Percentiles rank a stretch among this genome's conserved stretches.
These are phyloP conservation scores for Chrosomus eos DNA, from an alignment of 2,797 vertebrate genomes.

Conservation along the genomic window DNA sequence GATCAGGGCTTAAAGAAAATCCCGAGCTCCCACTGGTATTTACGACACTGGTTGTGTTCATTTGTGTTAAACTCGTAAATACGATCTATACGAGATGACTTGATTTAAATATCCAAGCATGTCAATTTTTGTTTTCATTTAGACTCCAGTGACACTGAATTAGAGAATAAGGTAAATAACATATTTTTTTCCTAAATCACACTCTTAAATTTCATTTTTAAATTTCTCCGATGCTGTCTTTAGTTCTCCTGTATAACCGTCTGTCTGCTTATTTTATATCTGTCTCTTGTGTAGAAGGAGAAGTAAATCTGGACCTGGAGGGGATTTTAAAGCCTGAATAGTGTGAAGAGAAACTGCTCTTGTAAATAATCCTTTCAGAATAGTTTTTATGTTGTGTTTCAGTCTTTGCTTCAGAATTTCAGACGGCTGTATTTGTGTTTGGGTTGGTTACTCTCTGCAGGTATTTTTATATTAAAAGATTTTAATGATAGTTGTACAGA, in stretches of 20 bases:
- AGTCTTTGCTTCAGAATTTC: neutral
- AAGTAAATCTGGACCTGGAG: neutral
- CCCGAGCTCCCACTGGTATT: too few relatives aligned
- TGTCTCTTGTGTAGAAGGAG: neutral
- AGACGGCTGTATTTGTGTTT: neutral
- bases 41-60: too few relatives aligned
- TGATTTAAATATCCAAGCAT: neutral
- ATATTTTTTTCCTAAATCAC: neutral
- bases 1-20: too few relatives aligned
- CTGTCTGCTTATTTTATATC: neutral
- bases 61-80: too few relatives aligned
- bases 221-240: neutral
- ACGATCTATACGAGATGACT: too few relatives aligned
- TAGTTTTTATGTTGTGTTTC: neutral
- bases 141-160: slow-evolving; percentile 62
- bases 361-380: neutral
- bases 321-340: neutral
- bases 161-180: slow-evolving; percentile 66
- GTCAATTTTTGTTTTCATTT: neutral
- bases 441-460: neutral
- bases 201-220: neutral
- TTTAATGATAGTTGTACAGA: neutral
- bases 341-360: neutral
- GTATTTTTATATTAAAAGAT: neutral
- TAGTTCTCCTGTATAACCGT: neutral